Evolutionary conservation across 2,113 vertebrate species (phyloP).

Genomic region (Cyanoliseus patagonus): DNA sequence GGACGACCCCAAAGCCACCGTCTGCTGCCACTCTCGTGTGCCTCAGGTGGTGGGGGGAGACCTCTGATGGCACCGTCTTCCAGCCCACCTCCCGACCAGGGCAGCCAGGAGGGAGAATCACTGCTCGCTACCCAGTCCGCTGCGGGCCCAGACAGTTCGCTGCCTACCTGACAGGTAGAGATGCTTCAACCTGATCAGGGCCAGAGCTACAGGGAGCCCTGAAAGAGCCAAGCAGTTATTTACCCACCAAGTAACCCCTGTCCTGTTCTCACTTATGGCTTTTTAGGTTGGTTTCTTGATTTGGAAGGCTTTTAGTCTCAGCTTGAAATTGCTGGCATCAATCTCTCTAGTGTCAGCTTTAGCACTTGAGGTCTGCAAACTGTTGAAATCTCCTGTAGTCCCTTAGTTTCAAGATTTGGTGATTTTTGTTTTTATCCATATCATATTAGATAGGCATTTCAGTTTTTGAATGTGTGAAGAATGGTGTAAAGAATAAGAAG

Average conservation of each 20-base stretch:
- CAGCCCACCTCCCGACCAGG: slow-evolving; percentile 75
- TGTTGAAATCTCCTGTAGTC: background rate
- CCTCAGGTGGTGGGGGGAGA: slow-evolving; percentile 95
- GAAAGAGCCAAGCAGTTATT: fast-evolving
- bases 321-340: background rate
- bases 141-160: slow-evolving; percentile 91
- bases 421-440: fast-evolving
- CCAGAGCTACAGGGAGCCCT: fast-evolving
- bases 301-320: background rate
- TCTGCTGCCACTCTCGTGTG: slow-evolving; percentile 70
- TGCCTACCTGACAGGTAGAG: slow-evolving; percentile 89
- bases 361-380: background rate
- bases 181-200: fast-evolving
- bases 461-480: background rate
- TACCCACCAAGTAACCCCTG: fast-evolving
- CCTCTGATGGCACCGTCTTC: slow-evolving; percentile 83
- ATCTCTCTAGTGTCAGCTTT: background rate
- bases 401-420: background rate
- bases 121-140: slow-evolving; percentile 84
- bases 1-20: slow-evolving; percentile 81
- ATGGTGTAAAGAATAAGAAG: fast-evolving
- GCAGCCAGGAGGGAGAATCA: slow-evolving; percentile 79
- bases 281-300: background rate
- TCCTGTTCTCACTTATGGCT: fast-evolving
- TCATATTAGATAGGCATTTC: background rate